These are phyloP conservation scores for Proctacanthus coquilletti DNA, from an alignment of 1,140 invertebrate genomes.

Conservation along the genomic window DNA sequence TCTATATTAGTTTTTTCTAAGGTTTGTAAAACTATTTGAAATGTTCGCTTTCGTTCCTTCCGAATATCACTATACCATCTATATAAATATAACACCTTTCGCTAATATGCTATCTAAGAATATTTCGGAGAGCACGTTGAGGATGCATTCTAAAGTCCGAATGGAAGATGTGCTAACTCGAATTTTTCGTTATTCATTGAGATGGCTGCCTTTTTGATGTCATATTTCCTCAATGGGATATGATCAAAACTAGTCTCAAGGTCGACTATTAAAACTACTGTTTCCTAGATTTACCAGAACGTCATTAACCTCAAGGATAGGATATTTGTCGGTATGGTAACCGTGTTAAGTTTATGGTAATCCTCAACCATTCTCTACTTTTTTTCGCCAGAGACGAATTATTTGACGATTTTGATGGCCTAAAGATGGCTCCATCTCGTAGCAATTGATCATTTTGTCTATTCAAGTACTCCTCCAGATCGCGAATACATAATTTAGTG, in stretches of 20 bases:
- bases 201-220: slow-evolving; percentile 26
- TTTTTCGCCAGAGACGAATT: slow-evolving; percentile 13
- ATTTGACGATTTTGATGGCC: slow-evolving; percentile 9
- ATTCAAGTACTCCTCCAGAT: slow-evolving; percentile 14
- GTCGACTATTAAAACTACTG: slow-evolving; percentile 29
- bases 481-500: slow-evolving; percentile 8
- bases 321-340: slow-evolving; percentile 31
- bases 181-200: slow-evolving; percentile 24
- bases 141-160: not conserved
- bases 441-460: slow-evolving; percentile 16
- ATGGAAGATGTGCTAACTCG: slow-evolving; percentile 8
- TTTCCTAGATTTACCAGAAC: slow-evolving; percentile 29
- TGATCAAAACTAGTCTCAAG: slow-evolving; percentile 34
- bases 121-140: not conserved
- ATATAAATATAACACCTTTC: not conserved
- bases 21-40: slow-evolving; percentile 1
- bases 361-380: slow-evolving; percentile 24
- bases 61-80: not conserved
- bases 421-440: slow-evolving; percentile 15
- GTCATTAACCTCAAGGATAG: slow-evolving; percentile 33
- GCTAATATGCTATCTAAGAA: not conserved
- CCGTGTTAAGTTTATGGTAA: slow-evolving; percentile 20
- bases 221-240: slow-evolving; percentile 14
- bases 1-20: not conserved
- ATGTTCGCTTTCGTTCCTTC: slow-evolving; percentile 1